These are phyloP conservation scores for Brachyhypopomus occidentalis DNA, from an alignment of 2,113 vertebrate species.

Conservation along the genomic window DNA sequence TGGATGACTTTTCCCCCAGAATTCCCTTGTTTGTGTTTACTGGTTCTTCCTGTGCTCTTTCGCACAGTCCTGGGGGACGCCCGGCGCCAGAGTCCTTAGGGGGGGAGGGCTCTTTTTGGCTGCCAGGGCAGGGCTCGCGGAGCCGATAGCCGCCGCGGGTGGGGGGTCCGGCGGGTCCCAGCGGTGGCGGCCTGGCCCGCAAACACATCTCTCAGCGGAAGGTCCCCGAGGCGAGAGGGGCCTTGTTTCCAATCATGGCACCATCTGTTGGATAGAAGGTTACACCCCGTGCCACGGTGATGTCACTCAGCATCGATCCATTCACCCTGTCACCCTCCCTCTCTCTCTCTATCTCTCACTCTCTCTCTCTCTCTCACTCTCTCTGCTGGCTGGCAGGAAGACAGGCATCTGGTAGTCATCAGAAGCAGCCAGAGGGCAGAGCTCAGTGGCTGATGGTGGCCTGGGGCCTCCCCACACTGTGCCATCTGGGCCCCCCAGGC, in stretches of 20 bases:
- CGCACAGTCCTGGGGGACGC: conserved; percentile 30
- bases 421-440: conserved; percentile 59
- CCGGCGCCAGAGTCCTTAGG: conserved; percentile 18
- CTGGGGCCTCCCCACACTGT: conserved; percentile 42
- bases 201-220: conserved; percentile 42
- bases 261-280: conserved; percentile 65
- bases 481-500: conserved; percentile 55
- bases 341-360: conserved; percentile 9
- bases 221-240: conserved; percentile 58
- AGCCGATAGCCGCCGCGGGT: neutral
- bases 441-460: conserved; percentile 38
- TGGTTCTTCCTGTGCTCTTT: conserved; percentile 53
- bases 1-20: conserved; percentile 47
- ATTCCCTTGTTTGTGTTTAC: conserved; percentile 54
- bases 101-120: conserved; percentile 23
- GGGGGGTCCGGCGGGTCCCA: conserved; percentile 47
- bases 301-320: conserved; percentile 50
- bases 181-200: conserved; percentile 41
- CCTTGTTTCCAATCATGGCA: conserved; percentile 56
- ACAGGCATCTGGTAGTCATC: conserved; percentile 49
- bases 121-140: conserved; percentile 19
- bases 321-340: conserved; percentile 30
- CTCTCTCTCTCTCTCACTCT: conserved; percentile 13
- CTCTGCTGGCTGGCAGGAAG: conserved; percentile 42
- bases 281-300: conserved; percentile 50